Base-by-base conservation (phyloP, 2,888 invertebrate species). In the Stenodera caucasica region DNA sequence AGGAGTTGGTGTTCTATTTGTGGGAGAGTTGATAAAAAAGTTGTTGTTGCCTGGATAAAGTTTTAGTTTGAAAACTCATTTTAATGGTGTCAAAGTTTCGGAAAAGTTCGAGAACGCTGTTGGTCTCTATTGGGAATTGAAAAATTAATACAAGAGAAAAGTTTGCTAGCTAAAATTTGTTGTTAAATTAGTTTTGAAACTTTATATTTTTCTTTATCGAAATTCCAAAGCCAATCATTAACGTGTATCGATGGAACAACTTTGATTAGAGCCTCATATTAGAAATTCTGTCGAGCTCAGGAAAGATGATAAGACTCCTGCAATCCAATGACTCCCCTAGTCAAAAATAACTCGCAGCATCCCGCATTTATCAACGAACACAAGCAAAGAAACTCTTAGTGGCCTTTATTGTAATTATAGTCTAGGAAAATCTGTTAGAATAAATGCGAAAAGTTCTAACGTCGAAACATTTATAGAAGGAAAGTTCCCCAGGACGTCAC, bases 51-150 rank as follows among this genome's bases (percentile, higher is more conserved):
- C 49, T 35, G 26, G 32, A 30, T 49, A 33, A 57, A 61, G 58
- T 53, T 58, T 58, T 53, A 45, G 58, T 67, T 57, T 58, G 67
- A 61, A 68, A 69, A 69, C 69, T 70, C 68, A 69, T 70, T 70
- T 70, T 59, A 69, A 68, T 64, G 53, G 67, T 64, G 68, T 60
- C 64, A 60, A 64, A 70, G 57, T 64, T 65, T 60, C 51, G n/a
- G n/a, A n/a, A 57, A 63, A 63, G 56, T 61, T 53, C 60, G n/a
- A 35, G 49, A 57, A 61, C 32, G 45, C 35, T 29, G 45, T 14
- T 37, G 54, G 32, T 57, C 45, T 55, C 58, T 56, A 58, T 58
- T 49, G 58, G 55, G 62, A 62, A 62, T 58, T 55, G 56, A 56
- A 58, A 62, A 56, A 62, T 58, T 58, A 21, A 45, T 45, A 45